phyloP scores from a whole-genome alignment of 2,888 invertebrate genomes.

The Macroteleia sp. region DNA sequence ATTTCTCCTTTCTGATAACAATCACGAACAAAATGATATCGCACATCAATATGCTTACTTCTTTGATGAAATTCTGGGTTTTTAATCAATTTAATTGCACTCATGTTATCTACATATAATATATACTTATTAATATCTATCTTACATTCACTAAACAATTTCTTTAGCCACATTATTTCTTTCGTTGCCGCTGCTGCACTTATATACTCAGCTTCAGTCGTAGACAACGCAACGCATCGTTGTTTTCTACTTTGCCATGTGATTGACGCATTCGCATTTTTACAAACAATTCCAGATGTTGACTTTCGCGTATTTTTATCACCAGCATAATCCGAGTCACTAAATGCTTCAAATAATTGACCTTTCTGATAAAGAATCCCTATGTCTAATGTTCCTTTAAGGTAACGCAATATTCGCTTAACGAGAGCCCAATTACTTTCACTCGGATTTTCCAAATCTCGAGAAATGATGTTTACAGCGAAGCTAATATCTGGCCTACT shows the following conservation, averaged over 20 bases:
- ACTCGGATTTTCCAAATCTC: not conserved
- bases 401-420: slow-evolving; percentile 43
- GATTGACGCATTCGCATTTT: slow-evolving; percentile 9
- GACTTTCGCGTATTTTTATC: slow-evolving; percentile 34
- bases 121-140: too few species aligned
- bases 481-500: slow-evolving; percentile 63
- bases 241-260: slow-evolving; percentile 39
- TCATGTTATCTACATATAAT: slow-evolving; percentile 21
- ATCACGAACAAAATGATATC: not conserved
- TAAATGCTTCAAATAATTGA: slow-evolving; percentile 8
- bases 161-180: slow-evolving; percentile 49
- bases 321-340: slow-evolving; percentile 49
- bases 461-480: slow-evolving; percentile 48
- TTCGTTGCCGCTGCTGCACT: slow-evolving; percentile 26
- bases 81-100: slow-evolving; percentile 29
- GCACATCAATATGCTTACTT: not conserved
- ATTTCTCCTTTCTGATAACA: not conserved
- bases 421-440: slow-evolving; percentile 38
- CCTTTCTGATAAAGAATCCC: slow-evolving; percentile 20
- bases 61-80: slow-evolving; percentile 4
- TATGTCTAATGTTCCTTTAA: slow-evolving; percentile 28
- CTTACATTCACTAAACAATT: slow-evolving; percentile 21
- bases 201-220: slow-evolving; percentile 38
- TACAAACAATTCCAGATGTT: slow-evolving; percentile 24
- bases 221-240: slow-evolving; percentile 28